Conservation (phyloP, 2,888 invertebrate species). For the Yponomeuta cagnagella region DNA sequence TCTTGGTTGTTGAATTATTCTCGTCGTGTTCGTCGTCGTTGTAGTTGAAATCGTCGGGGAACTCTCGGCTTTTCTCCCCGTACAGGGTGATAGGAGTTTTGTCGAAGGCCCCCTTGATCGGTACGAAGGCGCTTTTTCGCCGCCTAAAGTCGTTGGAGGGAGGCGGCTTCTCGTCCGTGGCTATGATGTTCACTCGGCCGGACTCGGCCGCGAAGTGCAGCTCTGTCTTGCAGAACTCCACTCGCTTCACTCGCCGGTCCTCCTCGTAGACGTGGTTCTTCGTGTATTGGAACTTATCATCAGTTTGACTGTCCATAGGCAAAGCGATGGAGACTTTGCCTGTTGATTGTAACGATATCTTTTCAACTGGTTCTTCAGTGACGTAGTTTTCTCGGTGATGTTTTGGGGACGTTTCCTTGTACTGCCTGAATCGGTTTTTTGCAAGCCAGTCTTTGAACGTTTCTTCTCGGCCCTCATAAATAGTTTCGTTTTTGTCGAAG, state of each 20-base stretch:
- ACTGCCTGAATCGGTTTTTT: constrained; percentile 44
- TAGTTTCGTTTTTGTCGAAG: constrained; percentile 34
- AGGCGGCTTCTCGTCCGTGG: constrained; percentile 91
- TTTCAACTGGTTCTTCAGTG: constrained; percentile 42
- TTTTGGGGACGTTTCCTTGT: constrained; percentile 39
- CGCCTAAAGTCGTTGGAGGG: constrained; percentile 87
- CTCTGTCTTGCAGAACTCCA: constrained; percentile 92
- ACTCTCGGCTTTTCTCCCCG: constrained; percentile 61
- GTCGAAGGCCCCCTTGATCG: constrained; percentile 56
- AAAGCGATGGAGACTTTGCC: constrained; percentile 63
- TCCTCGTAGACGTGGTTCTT: constrained; percentile 45
- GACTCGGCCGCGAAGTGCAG: constrained; percentile 91
- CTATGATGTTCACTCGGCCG: constrained; percentile 90
- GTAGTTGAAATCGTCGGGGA: constrained; percentile 30
- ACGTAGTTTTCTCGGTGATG: constrained; percentile 39
- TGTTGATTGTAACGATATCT: constrained; percentile 52
- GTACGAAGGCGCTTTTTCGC: constrained; percentile 74
- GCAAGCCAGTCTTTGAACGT: constrained; percentile 63
- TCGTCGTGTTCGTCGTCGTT: constrained; percentile 55
- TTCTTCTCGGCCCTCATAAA: constrained; percentile 40
- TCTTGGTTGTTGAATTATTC: constrained; percentile 77
- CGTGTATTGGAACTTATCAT: constrained; percentile 36
- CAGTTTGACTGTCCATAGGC: constrained; percentile 49
- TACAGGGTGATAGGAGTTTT: constrained; percentile 78
- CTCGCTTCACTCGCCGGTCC: constrained; percentile 80